phyloP scores from a whole-genome alignment of 2,113 vertebrate species.

The Phodopus roborovskii region DNA sequence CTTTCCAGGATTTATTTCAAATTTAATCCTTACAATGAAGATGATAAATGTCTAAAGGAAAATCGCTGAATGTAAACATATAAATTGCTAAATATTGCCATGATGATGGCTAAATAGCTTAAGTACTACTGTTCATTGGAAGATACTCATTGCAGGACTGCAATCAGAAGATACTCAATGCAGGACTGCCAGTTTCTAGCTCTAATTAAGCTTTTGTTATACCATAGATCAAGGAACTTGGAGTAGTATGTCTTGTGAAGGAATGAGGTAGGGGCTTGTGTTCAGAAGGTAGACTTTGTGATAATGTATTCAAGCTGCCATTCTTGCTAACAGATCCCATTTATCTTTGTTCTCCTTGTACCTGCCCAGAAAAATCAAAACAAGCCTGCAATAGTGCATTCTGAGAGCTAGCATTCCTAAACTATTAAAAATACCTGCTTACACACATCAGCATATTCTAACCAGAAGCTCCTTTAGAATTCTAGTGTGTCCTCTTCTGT shows the following conservation, averaged over 20 bases:
- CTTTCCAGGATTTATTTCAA: conserved; percentile 81
- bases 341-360: conserved; percentile 48
- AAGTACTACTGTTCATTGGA: conserved; percentile 81
- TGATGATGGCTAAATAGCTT: conserved; percentile 80
- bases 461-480: background rate
- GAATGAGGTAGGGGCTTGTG: background rate
- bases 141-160: conserved; percentile 70
- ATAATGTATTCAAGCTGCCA: background rate
- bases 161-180: conserved; percentile 72
- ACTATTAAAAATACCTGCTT: conserved; percentile 12
- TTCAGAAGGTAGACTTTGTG: background rate
- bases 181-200: conserved; percentile 80
- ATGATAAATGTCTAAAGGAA: conserved; percentile 74
- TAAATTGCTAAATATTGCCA: conserved; percentile 79
- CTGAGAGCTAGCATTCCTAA: conserved; percentile 42
- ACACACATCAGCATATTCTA: conserved; percentile 59
- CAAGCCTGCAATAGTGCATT: conserved; percentile 42
- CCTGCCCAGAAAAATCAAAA: conserved; percentile 5
- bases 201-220: conserved; percentile 78
- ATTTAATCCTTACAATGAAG: conserved; percentile 79
- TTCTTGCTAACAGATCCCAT: conserved; percentile 57
- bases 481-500: conserved; percentile 28
- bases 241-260: conserved; percentile 63
- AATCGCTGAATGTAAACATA: conserved; percentile 73
- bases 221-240: conserved; percentile 72